Base-by-base conservation (phyloP, 2,888 invertebrate genomes). In the Ichneumoninae sp. region DNA sequence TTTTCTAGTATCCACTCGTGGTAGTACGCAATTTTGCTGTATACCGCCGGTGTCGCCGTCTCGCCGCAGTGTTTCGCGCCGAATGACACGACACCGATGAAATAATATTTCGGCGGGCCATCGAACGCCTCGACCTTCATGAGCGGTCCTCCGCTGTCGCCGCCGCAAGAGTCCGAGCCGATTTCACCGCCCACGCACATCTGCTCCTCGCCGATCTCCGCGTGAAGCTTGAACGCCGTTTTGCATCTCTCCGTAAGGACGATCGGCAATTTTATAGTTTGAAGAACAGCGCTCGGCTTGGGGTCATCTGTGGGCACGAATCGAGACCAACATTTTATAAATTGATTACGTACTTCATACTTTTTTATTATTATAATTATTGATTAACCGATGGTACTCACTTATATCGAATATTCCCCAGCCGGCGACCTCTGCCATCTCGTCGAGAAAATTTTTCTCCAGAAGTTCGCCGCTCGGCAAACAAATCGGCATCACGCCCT, bases 21-120 rank as follows among this genome's bases (percentile, higher is more conserved):
- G 89, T 96, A 97, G 16, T 94, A 93, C 0, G 95, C 93, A 0
- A 97, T 95, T 57, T 95, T 94, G 0, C 96, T 97, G 91, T 97
- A 97, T 3, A 97, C 95, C 0, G 96, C 97, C 0, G 97, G 97
- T 94, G 95, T 95, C 0, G 95, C 95, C n/a, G 94, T 88, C 65
- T 68, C 87, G 47, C 95, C 95, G 88, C 96, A 96, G 0, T 94
- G 90, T 0, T 92, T 91, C 0, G 95, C 95, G 0, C 96, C 96
- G 86, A 95, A 95, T 0, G 96, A 96, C 0, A 96, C 96, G 0
- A 96, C 92, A 5, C 96, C 96, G 69, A 95, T 93, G 8, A 95
- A 90, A 66, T 94, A 95, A 87, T 94, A 95, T 85, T 94, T 94
- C 0, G 95, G 95, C 0, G 94, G 94, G 4, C 94, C 94, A 0